Percentiles rank a stretch among this genome's conserved stretches.
Evolutionary conservation across 1,140 invertebrate species (phyloP).

Genomic region (Coptotermes formosanus): DNA sequence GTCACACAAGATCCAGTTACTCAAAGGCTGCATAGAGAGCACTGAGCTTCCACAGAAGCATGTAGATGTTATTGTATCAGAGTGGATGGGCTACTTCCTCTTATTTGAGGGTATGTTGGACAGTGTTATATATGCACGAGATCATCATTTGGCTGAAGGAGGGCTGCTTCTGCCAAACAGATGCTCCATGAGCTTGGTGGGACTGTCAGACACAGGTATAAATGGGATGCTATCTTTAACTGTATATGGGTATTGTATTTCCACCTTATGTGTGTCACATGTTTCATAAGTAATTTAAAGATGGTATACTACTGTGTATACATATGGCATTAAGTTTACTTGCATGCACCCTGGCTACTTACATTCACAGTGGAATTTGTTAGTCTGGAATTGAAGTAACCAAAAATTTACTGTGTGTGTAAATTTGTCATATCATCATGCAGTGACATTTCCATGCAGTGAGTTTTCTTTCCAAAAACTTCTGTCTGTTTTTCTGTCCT

Average conservation of each 20-base stretch:
- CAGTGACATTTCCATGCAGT: too few species aligned
- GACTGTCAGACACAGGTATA: constrained; percentile 81
- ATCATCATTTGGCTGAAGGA: constrained; percentile 81
- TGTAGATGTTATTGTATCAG: constrained; percentile 95
- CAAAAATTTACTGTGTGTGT: too few species aligned
- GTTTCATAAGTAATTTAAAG: neutral
- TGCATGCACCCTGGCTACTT: too few species aligned
- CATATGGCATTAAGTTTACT: neutral
- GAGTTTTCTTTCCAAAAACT: too few species aligned
- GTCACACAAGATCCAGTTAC: constrained; percentile 70
- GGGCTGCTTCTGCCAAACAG: constrained; percentile 87
- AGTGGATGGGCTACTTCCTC: constrained; percentile 99
- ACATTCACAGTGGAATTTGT: too few species aligned
- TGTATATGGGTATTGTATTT: neutral
- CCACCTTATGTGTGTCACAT: neutral
- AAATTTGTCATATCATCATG: too few species aligned
- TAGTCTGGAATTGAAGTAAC: too few species aligned
- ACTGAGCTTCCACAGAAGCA: constrained; percentile 74
- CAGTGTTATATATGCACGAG: constrained; percentile 84
- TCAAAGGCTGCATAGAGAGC: constrained; percentile 89
- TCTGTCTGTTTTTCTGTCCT: too few species aligned
- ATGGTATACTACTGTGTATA: neutral
- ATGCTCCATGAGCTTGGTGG: constrained; percentile 85
- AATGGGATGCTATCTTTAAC: constrained; percentile 36
- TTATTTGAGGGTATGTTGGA: constrained; percentile 98